A percentile compares a stretch with the other conserved stretches of the same genome.
These are phyloP conservation scores for Cossypha heuglini DNA, from an alignment of 2,797 vertebrate species.

Conservation along the genomic window DNA sequence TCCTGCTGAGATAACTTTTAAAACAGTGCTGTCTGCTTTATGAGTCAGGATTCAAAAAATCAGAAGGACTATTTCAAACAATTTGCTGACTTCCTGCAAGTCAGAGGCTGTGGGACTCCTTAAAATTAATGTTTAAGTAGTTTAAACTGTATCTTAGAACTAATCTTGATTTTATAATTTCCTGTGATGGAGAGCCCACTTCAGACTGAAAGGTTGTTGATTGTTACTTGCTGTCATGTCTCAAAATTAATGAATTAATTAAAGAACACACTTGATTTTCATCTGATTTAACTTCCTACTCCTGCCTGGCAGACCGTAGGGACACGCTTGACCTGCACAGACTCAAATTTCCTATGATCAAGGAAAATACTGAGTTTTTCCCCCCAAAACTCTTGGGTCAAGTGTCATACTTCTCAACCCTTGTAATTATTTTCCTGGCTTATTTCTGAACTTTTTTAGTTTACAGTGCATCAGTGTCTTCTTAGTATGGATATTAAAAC, in stretches of 20 bases:
- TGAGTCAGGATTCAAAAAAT: conserved; percentile 15
- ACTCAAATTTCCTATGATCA: neutral
- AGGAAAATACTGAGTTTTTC: neutral
- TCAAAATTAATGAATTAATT: conserved; percentile 17
- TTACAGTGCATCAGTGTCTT: neutral
- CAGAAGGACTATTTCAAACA: neutral
- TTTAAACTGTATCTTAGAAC: neutral
- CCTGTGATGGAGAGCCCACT: neutral
- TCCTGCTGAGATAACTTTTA: neutral
- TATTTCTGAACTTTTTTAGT: neutral
- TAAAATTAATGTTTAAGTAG: neutral
- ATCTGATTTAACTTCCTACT: neutral
- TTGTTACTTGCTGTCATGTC: neutral
- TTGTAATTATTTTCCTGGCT: neutral
- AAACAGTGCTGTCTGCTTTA: neutral
- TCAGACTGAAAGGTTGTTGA: neutral
- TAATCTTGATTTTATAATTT: conserved; percentile 18
- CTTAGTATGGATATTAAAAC: neutral
- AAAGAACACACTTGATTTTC: neutral
- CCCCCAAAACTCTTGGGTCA: neutral
- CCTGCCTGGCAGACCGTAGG: neutral
- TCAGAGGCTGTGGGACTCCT: neutral
- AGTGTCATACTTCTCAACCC: neutral
- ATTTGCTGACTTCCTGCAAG: neutral
- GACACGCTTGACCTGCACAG: neutral